Evolutionary conservation across 2,888 invertebrate species (phyloP).

Genomic region (Hanleya hanleyi): DNA sequence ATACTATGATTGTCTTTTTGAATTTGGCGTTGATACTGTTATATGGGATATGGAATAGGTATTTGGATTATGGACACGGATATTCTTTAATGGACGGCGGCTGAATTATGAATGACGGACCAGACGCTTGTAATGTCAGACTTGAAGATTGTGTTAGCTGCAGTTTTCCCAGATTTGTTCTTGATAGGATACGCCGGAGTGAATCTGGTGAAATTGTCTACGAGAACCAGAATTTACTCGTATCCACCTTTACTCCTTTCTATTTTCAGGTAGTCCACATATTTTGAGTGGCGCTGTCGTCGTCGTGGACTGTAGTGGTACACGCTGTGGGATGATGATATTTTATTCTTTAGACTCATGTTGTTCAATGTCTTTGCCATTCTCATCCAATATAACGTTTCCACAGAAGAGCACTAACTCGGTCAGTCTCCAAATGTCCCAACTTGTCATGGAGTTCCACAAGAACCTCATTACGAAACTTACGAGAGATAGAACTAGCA

Average conservation of each 20-base stretch:
- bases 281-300: background rate
- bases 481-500: no score
- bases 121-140: no score
- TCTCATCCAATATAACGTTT: background rate
- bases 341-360: slow-evolving; percentile 22
- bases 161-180: slow-evolving; percentile 20
- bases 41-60: no score
- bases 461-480: no score
- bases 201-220: slow-evolving; percentile 24
- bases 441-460: no score
- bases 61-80: no score
- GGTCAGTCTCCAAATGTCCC: background rate
- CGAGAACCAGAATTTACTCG: slow-evolving; percentile 15
- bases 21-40: no score
- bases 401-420: slow-evolving; percentile 5
- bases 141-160: no score
- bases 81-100: no score
- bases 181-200: slow-evolving; percentile 21
- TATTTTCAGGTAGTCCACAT: background rate
- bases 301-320: background rate
- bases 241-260: slow-evolving; percentile 13
- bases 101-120: no score
- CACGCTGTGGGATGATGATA: background rate
- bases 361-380: slow-evolving; percentile 18
- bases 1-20: no score